Percentiles rank a stretch among this genome's conserved stretches.
Evolutionary conservation across 2,113 vertebrate species (phyloP).

Genomic region (Sardina pilchardus): DNA sequence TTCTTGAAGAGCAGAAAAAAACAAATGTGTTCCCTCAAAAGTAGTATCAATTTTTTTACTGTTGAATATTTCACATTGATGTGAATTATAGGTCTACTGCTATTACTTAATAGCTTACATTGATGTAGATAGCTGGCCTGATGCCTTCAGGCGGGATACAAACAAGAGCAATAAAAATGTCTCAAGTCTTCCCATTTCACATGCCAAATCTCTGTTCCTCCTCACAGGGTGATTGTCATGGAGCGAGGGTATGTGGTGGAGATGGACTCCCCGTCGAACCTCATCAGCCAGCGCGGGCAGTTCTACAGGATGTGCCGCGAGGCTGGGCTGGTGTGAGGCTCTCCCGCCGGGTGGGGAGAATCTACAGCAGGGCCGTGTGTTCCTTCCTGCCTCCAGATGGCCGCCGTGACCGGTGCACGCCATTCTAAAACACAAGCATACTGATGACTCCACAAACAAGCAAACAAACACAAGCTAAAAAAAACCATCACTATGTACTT

Average conservation of each 20-base stretch:
- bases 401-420: not conserved
- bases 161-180: too few species aligned
- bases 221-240: constrained; percentile 82
- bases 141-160: too few species aligned
- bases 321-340: constrained; percentile 74
- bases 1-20: too few species aligned
- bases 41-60: too few species aligned
- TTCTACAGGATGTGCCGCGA: constrained; percentile 82
- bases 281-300: constrained; percentile 73
- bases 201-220: not conserved
- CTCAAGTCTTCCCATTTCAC: too few species aligned
- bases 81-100: too few species aligned
- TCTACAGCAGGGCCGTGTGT: not conserved
- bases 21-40: too few species aligned
- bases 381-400: not conserved
- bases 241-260: constrained; percentile 78
- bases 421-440: not conserved
- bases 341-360: not conserved
- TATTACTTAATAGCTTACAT: too few species aligned
- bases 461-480: not conserved
- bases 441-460: not conserved
- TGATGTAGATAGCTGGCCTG: too few species aligned
- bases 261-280: constrained; percentile 73
- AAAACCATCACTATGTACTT: not conserved
- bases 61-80: too few species aligned